phyloP scores from a whole-genome alignment of 1,140 invertebrate species.

The Anthonomus grandis region DNA sequence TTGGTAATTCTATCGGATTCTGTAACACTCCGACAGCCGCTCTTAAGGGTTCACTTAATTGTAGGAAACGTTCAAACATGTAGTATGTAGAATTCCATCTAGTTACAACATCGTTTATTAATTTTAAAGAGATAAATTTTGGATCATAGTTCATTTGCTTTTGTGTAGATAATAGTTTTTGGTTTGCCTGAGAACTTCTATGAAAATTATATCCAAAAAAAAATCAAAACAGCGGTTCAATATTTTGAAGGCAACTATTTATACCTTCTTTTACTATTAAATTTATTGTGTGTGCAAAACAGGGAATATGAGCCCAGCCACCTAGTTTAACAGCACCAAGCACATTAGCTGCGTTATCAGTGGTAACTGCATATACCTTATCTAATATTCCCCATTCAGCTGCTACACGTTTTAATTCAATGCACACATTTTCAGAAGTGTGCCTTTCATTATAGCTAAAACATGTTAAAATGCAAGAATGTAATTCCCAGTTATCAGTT shows the following conservation, averaged over 20 bases:
- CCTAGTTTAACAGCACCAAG: constrained; percentile 1
- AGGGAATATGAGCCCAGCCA: constrained; percentile 5
- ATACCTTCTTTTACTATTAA: constrained; percentile 13
- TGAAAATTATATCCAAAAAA: constrained; percentile 15
- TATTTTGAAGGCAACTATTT: not conserved
- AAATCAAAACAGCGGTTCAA: not conserved
- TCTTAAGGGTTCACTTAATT: constrained; percentile 13
- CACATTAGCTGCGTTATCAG: constrained; percentile 7
- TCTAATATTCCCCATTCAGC: constrained; percentile 12
- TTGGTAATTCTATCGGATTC: constrained; percentile 2
- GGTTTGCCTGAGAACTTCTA: constrained; percentile 6
- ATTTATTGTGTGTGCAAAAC: constrained; percentile 15
- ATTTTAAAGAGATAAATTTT: constrained; percentile 17
- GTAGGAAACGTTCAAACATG: constrained; percentile 21
- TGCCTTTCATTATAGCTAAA: constrained; percentile 7
- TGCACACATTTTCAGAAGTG: constrained; percentile 1
- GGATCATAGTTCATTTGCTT: constrained; percentile 1
- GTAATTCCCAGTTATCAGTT: constrained; percentile 1
- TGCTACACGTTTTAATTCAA: constrained; percentile 7
- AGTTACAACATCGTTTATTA: constrained; percentile 11
- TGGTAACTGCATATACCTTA: constrained; percentile 7
- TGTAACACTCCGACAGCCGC: constrained; percentile 3
- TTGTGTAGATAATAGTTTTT: constrained; percentile 9
- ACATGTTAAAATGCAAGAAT: constrained; percentile 4
- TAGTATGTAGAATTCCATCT: constrained; percentile 21